Base-by-base conservation (phyloP, 2,113 vertebrate species). In the Chloropsis hardwickii region DNA sequence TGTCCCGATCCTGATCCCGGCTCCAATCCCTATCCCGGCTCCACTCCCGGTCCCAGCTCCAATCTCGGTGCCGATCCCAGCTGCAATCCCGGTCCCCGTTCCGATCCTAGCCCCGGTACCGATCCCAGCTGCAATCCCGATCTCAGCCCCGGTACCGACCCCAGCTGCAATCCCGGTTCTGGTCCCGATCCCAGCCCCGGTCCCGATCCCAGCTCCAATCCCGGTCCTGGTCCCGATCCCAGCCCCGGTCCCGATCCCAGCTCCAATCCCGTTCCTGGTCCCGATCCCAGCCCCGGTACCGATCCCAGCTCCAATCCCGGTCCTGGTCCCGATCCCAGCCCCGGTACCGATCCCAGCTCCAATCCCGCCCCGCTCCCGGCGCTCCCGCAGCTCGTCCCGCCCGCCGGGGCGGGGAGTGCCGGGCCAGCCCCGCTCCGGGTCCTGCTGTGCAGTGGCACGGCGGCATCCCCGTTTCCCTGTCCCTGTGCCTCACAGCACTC, bases 371-470 rank as follows among this genome's bases (percentile, higher is more conserved):
- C 42, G 53, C 14, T 28, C 50, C 62, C 47, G 39, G 57, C 33
- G 67, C 62, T 48, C 73, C 39, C 84, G 53, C 27, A 9, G 54
- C 65, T 57, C 12, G 66, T 65, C 88, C 69, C 92, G 80, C 94
- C 96, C 65, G 35, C 6, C 8, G 31, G 92, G 95, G 93, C 73
- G 92, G 95, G 47, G 61, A 71, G 61, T 60, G 14, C 57, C 9
- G 42, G 66, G 10, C 47, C 88, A 12, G 85, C 56, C 92, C 92
- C 57, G 12, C 51, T n/a, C 47, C 29, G 1, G 31, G 2, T 35
- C 4, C 54, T 7, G 64, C n/a, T 22, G 14, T 3, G 62, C 69
- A 1, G 33, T 1, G 22, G 14, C 47, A 0, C 9, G 9, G 2
- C 4, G 1, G 20, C 42, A 8, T 21, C 47, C 24, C 25, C 1